A percentile compares a stretch with the other conserved stretches of the same genome.
Conservation (phyloP, 2,797 vertebrate species). For the Momotus momota region DNA sequence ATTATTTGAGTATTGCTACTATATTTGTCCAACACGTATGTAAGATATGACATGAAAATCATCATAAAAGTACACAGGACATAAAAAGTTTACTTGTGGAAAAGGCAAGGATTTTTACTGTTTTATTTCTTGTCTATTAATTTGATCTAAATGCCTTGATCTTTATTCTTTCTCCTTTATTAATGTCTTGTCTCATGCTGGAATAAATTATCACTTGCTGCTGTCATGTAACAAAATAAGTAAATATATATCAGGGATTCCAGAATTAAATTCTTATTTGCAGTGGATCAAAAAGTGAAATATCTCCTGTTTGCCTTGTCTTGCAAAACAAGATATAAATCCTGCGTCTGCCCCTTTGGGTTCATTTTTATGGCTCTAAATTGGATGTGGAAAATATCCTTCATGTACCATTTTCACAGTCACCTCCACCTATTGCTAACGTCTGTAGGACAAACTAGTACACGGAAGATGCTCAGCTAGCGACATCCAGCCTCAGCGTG, state of each 20-base stretch:
- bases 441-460: slow-evolving; percentile 30
- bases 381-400: slow-evolving; percentile 33
- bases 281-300: not conserved
- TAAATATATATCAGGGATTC: slow-evolving; percentile 18
- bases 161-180: slow-evolving; percentile 38
- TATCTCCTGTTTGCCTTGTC: not conserved
- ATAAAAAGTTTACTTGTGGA: slow-evolving; percentile 46
- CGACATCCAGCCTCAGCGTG: slow-evolving; percentile 62
- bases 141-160: slow-evolving; percentile 48
- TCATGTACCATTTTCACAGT: slow-evolving; percentile 41
- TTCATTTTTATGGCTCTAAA: slow-evolving; percentile 14
- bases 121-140: slow-evolving; percentile 39
- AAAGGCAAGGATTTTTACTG: slow-evolving; percentile 2
- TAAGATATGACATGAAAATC: not conserved
- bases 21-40: not conserved
- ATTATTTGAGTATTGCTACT: not conserved
- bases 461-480: slow-evolving; percentile 48
- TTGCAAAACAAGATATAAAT: not conserved
- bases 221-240: slow-evolving; percentile 25
- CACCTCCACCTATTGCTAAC: not conserved
- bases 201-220: slow-evolving; percentile 47
- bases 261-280: slow-evolving; percentile 25
- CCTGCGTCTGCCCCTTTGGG: not conserved
- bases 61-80: not conserved
- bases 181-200: not conserved